Evolutionary conservation across 2,888 invertebrate genomes (phyloP).

Genomic region (Tenodera sinensis): DNA sequence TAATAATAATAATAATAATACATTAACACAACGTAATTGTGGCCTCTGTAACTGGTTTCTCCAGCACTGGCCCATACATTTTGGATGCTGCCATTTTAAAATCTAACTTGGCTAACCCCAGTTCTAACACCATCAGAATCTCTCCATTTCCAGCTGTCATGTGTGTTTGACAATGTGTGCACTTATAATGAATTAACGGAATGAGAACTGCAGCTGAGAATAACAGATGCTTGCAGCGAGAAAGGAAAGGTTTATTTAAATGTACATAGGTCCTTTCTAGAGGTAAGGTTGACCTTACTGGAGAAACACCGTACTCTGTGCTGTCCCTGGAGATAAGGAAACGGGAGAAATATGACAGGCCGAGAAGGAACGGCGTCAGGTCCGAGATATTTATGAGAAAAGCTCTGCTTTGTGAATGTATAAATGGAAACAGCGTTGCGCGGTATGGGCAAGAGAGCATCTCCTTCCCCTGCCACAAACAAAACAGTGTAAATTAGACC

Average conservation of each 20-base stretch:
- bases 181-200: background rate
- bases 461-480: background rate
- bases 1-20: too few species aligned
- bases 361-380: background rate
- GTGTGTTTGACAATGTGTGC: too few species aligned
- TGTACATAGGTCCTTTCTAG: background rate
- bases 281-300: background rate
- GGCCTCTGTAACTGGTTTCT: too few species aligned
- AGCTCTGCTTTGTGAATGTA: background rate
- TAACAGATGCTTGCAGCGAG: background rate
- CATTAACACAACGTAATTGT: too few species aligned
- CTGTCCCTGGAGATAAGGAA: background rate
- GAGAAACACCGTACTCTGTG: background rate
- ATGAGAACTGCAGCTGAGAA: background rate
- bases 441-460: background rate
- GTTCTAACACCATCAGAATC: too few species aligned
- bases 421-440: background rate
- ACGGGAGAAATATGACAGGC: background rate
- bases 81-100: too few species aligned
- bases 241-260: background rate
- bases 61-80: too few species aligned
- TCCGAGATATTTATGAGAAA: background rate
- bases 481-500: background rate
- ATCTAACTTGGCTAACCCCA: too few species aligned
- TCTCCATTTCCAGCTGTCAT: too few species aligned